Percentiles rank a stretch among this genome's conserved stretches.
Conservation (phyloP, 2,888 invertebrate species). For the Cerceris rybyensis region DNA sequence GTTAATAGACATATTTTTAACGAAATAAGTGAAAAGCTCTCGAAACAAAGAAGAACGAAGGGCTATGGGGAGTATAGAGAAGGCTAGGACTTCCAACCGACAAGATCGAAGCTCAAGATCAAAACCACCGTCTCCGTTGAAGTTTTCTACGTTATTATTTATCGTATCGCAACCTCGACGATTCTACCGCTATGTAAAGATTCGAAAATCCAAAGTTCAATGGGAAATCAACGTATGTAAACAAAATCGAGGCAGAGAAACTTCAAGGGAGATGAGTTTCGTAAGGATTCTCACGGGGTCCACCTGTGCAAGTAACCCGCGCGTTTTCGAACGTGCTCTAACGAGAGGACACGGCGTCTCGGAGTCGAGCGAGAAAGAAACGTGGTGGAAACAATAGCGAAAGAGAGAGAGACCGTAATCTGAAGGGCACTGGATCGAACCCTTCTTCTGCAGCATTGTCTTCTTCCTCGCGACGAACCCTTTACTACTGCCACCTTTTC, state of each 20-base stretch:
- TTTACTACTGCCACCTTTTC: conserved; percentile 56
- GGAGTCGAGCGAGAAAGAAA: conserved; percentile 53
- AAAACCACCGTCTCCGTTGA: too few relatives aligned
- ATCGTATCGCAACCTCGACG: too few relatives aligned
- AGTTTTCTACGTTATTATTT: too few relatives aligned
- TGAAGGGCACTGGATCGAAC: conserved; percentile 78
- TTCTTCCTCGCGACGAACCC: conserved; percentile 61
- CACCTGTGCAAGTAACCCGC: conserved; percentile 24
- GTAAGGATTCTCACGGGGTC: conserved; percentile 5
- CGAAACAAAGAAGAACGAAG: too few relatives aligned
- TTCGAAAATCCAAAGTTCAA: too few relatives aligned
- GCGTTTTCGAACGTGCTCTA: conserved; percentile 46
- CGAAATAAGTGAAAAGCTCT: too few relatives aligned
- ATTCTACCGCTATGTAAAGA: too few relatives aligned
- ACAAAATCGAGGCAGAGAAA: background rate
- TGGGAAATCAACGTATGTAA: background rate
- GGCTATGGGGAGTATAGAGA: too few relatives aligned
- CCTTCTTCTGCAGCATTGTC: conserved; percentile 69
- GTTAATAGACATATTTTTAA: too few relatives aligned
- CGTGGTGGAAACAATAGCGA: conserved; percentile 69
- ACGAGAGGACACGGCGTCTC: conserved; percentile 46
- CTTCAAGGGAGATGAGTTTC: too few relatives aligned
- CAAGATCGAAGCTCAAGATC: too few relatives aligned
- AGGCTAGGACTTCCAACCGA: too few relatives aligned
- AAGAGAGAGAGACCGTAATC: conserved; percentile 70